These are phyloP conservation scores for Polydrusus cervinus DNA, from an alignment of 2,888 invertebrate species.

Conservation along the genomic window DNA sequence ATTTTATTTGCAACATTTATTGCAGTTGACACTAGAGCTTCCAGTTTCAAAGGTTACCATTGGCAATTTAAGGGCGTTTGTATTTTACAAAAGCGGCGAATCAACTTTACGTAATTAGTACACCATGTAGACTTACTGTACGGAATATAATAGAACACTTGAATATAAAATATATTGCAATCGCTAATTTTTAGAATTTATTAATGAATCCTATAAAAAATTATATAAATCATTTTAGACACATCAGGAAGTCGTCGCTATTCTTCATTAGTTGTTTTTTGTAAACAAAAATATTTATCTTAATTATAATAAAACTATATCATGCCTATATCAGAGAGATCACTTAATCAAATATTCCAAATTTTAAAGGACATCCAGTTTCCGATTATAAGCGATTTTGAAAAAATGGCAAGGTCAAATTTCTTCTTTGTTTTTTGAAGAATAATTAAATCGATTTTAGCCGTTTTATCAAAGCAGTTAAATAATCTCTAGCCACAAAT, in stretches of 20 bases:
- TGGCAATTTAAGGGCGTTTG: not conserved
- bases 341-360: not conserved
- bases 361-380: constrained; percentile 20
- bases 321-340: not conserved
- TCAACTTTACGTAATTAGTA: too few relatives aligned
- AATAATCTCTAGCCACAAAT: too few relatives aligned
- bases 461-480: not conserved
- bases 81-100: too few relatives aligned
- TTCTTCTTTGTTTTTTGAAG: not conserved
- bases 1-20: constrained; percentile 43
- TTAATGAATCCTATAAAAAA: not conserved
- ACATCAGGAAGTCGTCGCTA: not conserved
- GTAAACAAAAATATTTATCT: constrained; percentile 7
- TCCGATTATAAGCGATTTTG: constrained; percentile 12
- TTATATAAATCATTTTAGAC: not conserved
- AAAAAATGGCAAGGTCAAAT: constrained; percentile 14
- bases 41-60: constrained; percentile 47
- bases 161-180: constrained; percentile 15
- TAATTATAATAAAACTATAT: constrained; percentile 16
- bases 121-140: too few relatives aligned
- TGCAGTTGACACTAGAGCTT: constrained; percentile 33
- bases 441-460: constrained; percentile 16
- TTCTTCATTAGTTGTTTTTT: not conserved
- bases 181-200: not conserved
- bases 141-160: too few relatives aligned